Conservation (phyloP, 2,888 invertebrate species). For the Chirona hameri region DNA sequence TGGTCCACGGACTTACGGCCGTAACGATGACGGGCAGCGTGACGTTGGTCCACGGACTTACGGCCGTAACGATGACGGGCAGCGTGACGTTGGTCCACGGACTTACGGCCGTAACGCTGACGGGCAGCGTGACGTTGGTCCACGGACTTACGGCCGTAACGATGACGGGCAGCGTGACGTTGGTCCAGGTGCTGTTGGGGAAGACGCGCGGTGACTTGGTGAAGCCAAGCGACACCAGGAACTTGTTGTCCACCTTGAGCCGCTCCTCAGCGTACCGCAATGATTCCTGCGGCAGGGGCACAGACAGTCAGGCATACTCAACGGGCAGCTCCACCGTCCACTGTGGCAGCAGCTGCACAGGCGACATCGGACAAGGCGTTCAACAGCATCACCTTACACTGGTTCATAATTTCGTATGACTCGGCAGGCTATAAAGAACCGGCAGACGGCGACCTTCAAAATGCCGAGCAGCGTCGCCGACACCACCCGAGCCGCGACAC, state of each 20-base stretch:
- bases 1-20: conserved; percentile 43
- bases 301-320: too few species aligned
- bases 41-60: conserved; percentile 42
- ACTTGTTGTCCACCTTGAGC: conserved; percentile 42
- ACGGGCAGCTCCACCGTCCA: too few species aligned
- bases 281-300: background rate
- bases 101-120: conserved; percentile 46
- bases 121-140: conserved; percentile 42
- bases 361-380: too few species aligned
- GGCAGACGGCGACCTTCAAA: too few species aligned
- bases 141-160: conserved; percentile 45
- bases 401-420: too few species aligned
- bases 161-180: conserved; percentile 44
- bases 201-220: conserved; percentile 41
- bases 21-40: conserved; percentile 46
- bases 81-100: conserved; percentile 41
- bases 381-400: too few species aligned
- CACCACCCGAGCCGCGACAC: too few species aligned
- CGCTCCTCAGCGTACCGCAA: background rate
- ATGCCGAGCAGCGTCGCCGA: too few species aligned
- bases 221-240: conserved; percentile 47
- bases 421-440: too few species aligned
- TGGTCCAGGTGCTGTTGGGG: conserved; percentile 40
- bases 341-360: too few species aligned
- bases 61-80: conserved; percentile 47